These are phyloP conservation scores for Strongylocentrotus purpuratus DNA, from an alignment of 35 echinoderm and acorn worm genomes.

Conservation along the genomic window DNA sequence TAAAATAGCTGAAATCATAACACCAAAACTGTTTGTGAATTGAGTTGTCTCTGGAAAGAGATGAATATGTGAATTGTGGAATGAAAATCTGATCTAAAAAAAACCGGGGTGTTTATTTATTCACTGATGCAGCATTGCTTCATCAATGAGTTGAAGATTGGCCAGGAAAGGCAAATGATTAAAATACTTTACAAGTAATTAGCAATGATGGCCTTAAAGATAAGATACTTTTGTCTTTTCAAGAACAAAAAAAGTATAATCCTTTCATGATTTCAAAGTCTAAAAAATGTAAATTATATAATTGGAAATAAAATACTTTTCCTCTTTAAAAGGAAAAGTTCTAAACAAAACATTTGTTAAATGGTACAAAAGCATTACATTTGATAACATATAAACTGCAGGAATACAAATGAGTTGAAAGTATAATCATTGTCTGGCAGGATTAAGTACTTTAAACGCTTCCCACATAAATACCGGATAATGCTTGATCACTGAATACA, in stretches of 20 bases:
- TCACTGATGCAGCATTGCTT: neutral
- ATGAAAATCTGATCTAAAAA: neutral
- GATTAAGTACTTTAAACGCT: constrained; percentile 12
- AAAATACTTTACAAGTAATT: neutral
- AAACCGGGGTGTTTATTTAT: neutral
- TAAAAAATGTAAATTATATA: neutral
- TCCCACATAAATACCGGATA: neutral
- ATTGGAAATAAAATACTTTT: neutral
- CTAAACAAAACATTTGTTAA: neutral
- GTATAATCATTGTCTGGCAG: neutral
- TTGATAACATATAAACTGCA: neutral
- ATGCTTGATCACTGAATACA: neutral
- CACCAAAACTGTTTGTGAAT: neutral
- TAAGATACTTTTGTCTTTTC: neutral
- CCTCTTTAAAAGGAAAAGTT: neutral
- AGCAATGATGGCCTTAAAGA: too few relatives aligned
- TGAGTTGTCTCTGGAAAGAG: neutral
- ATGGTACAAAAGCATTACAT: neutral
- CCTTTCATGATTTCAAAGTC: neutral
- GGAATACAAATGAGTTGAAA: neutral
- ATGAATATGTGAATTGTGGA: neutral
- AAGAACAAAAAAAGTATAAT: neutral
- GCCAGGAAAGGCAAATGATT: neutral
- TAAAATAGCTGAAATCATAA: neutral
- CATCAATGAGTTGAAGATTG: neutral